Base-by-base conservation (phyloP, 2,113 vertebrate species). In the Phylloscopus whistleri region DNA sequence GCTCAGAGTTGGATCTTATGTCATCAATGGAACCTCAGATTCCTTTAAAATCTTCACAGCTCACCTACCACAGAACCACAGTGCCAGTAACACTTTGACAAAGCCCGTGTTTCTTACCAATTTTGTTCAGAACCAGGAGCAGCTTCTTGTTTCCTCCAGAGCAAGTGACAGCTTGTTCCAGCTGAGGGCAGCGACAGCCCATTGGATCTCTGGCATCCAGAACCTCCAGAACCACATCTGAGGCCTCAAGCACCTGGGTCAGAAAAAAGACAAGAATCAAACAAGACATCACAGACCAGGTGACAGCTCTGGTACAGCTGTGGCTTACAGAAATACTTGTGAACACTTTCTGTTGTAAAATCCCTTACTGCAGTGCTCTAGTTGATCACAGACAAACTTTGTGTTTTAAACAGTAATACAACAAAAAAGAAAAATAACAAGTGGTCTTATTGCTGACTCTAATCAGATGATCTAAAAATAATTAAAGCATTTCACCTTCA, bases 141-240 rank as follows among this genome's bases (percentile, higher is more conserved):
- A 99, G 97, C 74, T 98, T 99, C 95, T 99, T 99, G 82, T 98
- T 97, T 67, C 97, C 98, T 53, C 77, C 97, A 75, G 95, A 97
- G 66, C 96, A 97, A 60, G 98, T 94, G 81, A 99, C 93, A 6
- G 98, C 97, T 82, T 99, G 97, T 90, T 99, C 99, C 72, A 99
- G 95, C 83, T 99, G 98, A 90, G 99, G 98, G 96, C 99, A 99
- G 18, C 99, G 97, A 95, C 96, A 99, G 16, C 99, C 99, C 90
- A 98, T 95, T 33, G 99, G 99, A 90, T 99, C 99, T 92, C 99
- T 98, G 63, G 99, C 99, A 97, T 99, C 99, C n/a, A 99, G 96
- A 70, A 99, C 98, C 96, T 99, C 98, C 43, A 99, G 74, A 48
- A 99, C 82, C 27, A 99, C 97, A 91, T 99, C 99, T 24, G 98